A percentile compares a stretch with the other conserved stretches of the same genome.
Conservation (phyloP, 2,888 invertebrate species). For the Dryobotodes eremita region DNA sequence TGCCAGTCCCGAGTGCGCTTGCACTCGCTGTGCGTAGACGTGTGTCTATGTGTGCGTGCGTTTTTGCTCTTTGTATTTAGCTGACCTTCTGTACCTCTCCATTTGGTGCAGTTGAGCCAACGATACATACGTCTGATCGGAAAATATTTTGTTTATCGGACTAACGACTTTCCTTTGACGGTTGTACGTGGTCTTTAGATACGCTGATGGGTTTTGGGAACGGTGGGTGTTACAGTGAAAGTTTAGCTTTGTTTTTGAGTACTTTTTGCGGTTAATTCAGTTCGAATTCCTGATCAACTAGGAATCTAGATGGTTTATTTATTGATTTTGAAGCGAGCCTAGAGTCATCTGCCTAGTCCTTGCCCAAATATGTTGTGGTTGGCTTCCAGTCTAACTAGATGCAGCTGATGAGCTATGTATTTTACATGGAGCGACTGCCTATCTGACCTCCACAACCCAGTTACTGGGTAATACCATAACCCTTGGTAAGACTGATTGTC, state of each 20-base stretch:
- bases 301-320: too few relatives aligned
- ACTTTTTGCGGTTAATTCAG: not conserved
- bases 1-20: not conserved
- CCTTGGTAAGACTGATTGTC: too few relatives aligned
- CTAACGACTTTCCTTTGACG: conserved; percentile 50
- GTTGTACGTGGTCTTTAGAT: conserved; percentile 35
- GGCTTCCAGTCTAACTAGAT: too few relatives aligned
- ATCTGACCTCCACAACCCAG: too few relatives aligned
- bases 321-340: too few relatives aligned
- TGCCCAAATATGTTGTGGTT: too few relatives aligned
- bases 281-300: too few relatives aligned
- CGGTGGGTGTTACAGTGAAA: not conserved
- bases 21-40: not conserved
- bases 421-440: too few relatives aligned
- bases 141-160: conserved; percentile 57
- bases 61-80: not conserved
- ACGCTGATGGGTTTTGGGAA: conserved; percentile 19
- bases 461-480: too few relatives aligned
- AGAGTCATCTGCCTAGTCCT: too few relatives aligned
- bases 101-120: conserved; percentile 16
- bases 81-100: not conserved
- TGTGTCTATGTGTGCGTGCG: not conserved
- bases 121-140: conserved; percentile 31
- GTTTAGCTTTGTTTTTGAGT: not conserved
- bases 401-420: too few relatives aligned